Evolutionary conservation across 2,888 invertebrate species (phyloP).

Genomic region (Physocephala rufipes): DNA sequence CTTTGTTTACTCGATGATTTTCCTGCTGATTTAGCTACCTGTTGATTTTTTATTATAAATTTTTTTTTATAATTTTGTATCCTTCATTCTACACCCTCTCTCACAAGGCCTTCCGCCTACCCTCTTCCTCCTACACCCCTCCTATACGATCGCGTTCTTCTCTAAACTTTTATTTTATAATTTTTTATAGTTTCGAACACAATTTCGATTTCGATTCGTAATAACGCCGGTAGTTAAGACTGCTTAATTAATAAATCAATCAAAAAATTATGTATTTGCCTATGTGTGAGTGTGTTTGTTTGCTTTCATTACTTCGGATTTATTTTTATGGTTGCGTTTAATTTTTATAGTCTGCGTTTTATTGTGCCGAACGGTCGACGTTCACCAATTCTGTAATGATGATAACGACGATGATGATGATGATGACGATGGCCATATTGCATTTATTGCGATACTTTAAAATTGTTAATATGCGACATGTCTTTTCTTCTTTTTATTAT

Average conservation of each 20-base stretch:
- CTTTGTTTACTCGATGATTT: too few relatives aligned
- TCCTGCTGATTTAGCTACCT: too few relatives aligned
- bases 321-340: not conserved
- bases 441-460: too few relatives aligned
- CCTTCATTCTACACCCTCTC: not conserved
- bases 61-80: not conserved
- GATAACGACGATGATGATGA: not conserved
- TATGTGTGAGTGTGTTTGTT: constrained; percentile 9
- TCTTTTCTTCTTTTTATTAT: too few relatives aligned
- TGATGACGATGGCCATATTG: too few relatives aligned
- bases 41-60: too few relatives aligned
- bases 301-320: constrained; percentile 1
- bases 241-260: constrained; percentile 57
- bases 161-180: not conserved
- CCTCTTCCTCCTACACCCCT: not conserved
- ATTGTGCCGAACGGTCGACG: not conserved
- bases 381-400: not conserved
- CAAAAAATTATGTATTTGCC: not conserved
- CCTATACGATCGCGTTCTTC: not conserved
- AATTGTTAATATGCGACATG: too few relatives aligned
- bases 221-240: constrained; percentile 8
- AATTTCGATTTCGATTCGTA: not conserved
- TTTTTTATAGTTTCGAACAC: not conserved
- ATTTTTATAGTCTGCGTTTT: not conserved
- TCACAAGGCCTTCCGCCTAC: not conserved